Conservation (phyloP, 2,797 vertebrate genomes). For the Pangasius krempfi region DNA sequence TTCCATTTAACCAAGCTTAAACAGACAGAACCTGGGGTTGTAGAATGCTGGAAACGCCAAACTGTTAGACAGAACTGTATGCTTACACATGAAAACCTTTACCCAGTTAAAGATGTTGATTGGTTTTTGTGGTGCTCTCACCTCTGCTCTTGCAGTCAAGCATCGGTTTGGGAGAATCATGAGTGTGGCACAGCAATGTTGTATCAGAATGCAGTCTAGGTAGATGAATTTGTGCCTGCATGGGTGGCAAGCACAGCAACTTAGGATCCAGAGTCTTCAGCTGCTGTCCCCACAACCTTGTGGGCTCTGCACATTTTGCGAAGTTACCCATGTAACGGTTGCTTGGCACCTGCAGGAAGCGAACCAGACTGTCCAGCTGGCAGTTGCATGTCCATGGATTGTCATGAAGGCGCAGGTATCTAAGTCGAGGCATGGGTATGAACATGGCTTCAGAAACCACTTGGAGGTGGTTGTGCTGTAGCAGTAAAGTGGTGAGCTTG, state of each 20-base stretch:
- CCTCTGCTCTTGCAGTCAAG: slow-evolving; percentile 92
- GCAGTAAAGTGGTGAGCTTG: slow-evolving; percentile 88
- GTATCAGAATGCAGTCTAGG: slow-evolving; percentile 72
- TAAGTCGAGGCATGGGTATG: slow-evolving; percentile 82
- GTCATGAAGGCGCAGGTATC: slow-evolving; percentile 91
- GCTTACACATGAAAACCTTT: background rate
- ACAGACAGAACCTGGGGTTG: background rate
- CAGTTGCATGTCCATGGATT: slow-evolving; percentile 95
- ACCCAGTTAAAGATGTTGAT: background rate
- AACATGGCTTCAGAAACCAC: slow-evolving; percentile 85
- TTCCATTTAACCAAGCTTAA: background rate
- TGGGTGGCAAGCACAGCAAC: slow-evolving; percentile 74
- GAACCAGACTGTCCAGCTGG: slow-evolving; percentile 85
- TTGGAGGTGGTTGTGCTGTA: slow-evolving; percentile 90
- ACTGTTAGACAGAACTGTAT: background rate
- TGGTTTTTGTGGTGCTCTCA: slow-evolving; percentile 66
- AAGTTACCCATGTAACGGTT: slow-evolving; percentile 92
- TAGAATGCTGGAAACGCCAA: background rate
- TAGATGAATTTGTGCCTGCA: slow-evolving; percentile 60
- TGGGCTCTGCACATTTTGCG: slow-evolving; percentile 85
- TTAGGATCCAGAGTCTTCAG: slow-evolving; percentile 82
- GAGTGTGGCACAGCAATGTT: slow-evolving; percentile 84
- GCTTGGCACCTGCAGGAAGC: slow-evolving; percentile 88
- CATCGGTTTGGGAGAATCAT: slow-evolving; percentile 83
- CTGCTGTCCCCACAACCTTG: slow-evolving; percentile 78